Evolutionary conservation across 2,797 vertebrate species (phyloP).

Genomic region (Sebastiscus albofasciatus): DNA sequence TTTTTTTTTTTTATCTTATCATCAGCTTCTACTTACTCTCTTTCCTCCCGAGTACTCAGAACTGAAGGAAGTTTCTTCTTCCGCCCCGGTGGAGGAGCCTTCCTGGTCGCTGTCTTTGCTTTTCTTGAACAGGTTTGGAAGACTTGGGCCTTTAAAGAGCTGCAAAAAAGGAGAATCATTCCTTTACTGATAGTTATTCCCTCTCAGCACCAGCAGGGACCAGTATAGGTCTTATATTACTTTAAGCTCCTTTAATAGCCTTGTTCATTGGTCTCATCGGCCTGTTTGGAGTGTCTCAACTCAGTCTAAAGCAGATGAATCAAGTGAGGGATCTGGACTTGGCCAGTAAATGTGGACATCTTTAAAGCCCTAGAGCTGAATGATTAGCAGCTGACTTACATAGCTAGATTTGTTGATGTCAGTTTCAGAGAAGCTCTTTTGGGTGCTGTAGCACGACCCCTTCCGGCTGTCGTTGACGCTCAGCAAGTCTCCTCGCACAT

Average conservation of each 20-base stretch:
- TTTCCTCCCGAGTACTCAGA: constrained; percentile 64
- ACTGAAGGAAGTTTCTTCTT: constrained; percentile 69
- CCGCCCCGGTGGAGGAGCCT: constrained; percentile 74
- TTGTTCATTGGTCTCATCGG: not conserved
- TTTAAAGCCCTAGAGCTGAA: not conserved
- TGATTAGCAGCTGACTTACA: constrained; percentile 35
- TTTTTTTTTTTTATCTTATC: not conserved
- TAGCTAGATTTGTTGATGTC: constrained; percentile 80
- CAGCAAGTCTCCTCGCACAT: constrained; percentile 84
- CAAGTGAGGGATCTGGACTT: not conserved
- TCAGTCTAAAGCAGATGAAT: not conserved
- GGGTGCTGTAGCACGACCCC: constrained; percentile 61
- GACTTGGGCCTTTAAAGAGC: constrained; percentile 81
- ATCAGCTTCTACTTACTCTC: constrained; percentile 68
- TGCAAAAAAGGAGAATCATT: constrained; percentile 32
- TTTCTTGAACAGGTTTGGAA: constrained; percentile 81
- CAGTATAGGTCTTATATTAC: not conserved
- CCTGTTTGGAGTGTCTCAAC: not conserved
- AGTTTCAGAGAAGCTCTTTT: constrained; percentile 89
- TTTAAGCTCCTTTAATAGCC: not conserved
- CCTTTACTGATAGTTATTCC: not conserved
- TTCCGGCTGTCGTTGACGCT: constrained; percentile 60
- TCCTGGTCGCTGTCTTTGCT: constrained; percentile 71
- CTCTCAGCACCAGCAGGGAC: not conserved
- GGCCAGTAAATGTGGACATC: not conserved